phyloP scores from a whole-genome alignment of 2,113 vertebrate species.

The Otolemur garnettii region DNA sequence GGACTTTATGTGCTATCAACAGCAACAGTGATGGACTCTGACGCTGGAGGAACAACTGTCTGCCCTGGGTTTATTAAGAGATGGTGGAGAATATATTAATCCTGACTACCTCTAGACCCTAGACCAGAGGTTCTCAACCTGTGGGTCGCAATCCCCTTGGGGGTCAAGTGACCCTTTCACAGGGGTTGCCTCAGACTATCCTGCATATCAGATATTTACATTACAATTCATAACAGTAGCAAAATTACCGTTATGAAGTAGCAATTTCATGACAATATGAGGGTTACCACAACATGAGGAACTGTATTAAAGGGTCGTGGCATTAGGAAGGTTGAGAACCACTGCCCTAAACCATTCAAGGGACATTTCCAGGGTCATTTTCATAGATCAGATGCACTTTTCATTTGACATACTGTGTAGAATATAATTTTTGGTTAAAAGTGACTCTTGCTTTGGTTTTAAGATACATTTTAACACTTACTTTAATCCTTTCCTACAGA shows the following conservation, averaged over 20 bases:
- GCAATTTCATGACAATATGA: too few relatives aligned
- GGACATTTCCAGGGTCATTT: background rate
- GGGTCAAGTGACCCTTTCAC: too few relatives aligned
- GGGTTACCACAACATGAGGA: too few relatives aligned
- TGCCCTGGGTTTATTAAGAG: background rate
- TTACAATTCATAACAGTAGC: too few relatives aligned
- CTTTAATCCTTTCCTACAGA: slow-evolving; percentile 12
- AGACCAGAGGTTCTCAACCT: background rate
- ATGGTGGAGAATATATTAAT: background rate
- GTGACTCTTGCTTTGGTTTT: background rate
- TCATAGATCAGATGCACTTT: background rate
- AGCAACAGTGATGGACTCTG: background rate
- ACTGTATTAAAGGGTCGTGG: too few relatives aligned
- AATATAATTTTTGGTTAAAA: background rate
- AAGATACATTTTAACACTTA: background rate
- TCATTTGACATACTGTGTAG: background rate
- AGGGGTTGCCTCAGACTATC: too few relatives aligned
- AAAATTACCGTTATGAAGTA: too few relatives aligned
- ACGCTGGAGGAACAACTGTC: background rate
- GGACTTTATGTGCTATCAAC: background rate
- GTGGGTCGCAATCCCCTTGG: too few relatives aligned
- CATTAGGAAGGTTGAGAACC: too few relatives aligned
- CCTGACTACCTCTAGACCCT: background rate
- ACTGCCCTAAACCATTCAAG: background rate
- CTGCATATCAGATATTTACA: too few relatives aligned